phyloP scores from a whole-genome alignment of 1,140 invertebrate species.

The Penaeus vannamei region DNA sequence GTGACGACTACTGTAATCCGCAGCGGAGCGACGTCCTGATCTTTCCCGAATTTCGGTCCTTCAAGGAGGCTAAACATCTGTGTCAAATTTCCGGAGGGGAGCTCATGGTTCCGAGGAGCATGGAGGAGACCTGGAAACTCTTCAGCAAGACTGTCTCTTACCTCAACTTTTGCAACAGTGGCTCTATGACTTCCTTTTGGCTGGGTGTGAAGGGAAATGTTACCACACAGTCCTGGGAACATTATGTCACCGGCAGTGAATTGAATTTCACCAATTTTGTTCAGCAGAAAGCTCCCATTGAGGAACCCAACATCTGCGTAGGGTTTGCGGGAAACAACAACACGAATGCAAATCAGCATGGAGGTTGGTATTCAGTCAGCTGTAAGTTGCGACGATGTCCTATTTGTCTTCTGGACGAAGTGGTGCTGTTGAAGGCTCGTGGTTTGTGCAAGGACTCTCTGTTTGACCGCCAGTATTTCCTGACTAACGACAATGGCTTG shows the following conservation, averaged over 20 bases:
- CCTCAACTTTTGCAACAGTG: background rate
- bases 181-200: background rate
- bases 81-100: background rate
- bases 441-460: background rate
- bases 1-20: background rate
- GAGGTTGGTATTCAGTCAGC: background rate
- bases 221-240: background rate
- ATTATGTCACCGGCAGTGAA: background rate
- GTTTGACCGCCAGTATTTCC: slow-evolving; percentile 1
- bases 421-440: background rate
- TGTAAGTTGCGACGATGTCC: background rate
- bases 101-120: background rate
- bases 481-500: background rate
- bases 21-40: background rate
- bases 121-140: background rate
- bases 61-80: background rate
- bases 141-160: background rate
- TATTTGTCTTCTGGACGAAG: background rate
- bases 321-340: background rate
- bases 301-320: background rate
- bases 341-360: background rate
- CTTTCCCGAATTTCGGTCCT: background rate
- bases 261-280: background rate
- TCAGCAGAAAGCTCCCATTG: background rate
- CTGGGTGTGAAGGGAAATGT: background rate